These are phyloP conservation scores for Hesperophylax magnus DNA, from an alignment of 1,140 invertebrate species.

Conservation along the genomic window DNA sequence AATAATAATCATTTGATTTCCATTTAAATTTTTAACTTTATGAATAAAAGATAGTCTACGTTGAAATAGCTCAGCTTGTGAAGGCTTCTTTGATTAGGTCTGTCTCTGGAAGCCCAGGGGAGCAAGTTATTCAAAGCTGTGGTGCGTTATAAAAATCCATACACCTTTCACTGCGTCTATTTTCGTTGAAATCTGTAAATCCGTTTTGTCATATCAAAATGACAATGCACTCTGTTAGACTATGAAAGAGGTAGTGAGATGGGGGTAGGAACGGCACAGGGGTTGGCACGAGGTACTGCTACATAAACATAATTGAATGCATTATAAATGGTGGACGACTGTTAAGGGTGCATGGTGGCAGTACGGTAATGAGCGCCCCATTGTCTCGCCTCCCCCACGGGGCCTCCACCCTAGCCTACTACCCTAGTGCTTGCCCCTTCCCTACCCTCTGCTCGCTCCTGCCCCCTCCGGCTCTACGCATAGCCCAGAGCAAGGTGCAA, in stretches of 20 bases:
- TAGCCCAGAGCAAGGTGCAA: constrained; percentile 24
- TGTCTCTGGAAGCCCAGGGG: too few relatives aligned
- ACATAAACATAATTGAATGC: constrained; percentile 46
- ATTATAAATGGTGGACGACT: constrained; percentile 40
- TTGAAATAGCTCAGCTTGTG: too few relatives aligned
- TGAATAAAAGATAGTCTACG: too few relatives aligned
- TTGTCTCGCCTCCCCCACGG: constrained; percentile 21
- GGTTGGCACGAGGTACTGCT: constrained; percentile 8
- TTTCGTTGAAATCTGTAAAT: constrained; percentile 27
- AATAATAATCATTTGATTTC: too few relatives aligned
- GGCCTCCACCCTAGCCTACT: background rate
- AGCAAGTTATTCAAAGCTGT: too few relatives aligned
- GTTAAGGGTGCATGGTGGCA: constrained; percentile 31
- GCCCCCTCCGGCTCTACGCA: background rate
- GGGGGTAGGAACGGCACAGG: background rate
- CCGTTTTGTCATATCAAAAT: constrained; percentile 14
- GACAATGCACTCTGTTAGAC: constrained; percentile 21
- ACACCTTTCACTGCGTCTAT: background rate
- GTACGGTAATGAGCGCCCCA: constrained; percentile 36
- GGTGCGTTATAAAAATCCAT: background rate
- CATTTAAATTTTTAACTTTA: too few relatives aligned
- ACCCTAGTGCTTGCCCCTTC: background rate
- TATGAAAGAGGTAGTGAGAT: constrained; percentile 7
- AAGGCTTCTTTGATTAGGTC: too few relatives aligned
- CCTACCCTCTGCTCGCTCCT: background rate